These are phyloP conservation scores for Drosophila rellima DNA, from an alignment of 2,888 invertebrate genomes.

Conservation along the genomic window DNA sequence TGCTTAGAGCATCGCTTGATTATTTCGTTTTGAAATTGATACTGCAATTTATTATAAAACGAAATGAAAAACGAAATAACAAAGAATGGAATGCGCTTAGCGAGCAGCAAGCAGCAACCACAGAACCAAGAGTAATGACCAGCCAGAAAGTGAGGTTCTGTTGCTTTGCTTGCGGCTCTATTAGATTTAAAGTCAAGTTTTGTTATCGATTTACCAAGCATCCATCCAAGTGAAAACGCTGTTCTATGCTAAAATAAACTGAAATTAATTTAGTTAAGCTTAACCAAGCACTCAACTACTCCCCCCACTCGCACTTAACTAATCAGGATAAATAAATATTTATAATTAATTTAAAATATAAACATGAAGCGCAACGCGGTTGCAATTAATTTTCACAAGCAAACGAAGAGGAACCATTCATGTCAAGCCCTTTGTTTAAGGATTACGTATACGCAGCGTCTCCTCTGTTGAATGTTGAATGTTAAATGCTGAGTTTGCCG, in stretches of 20 bases:
- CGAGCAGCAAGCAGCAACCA: constrained; percentile 16
- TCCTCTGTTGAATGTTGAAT: constrained; percentile 4
- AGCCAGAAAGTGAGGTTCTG: constrained; percentile 46
- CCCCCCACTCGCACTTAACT: constrained; percentile 45
- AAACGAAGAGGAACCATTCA: neutral
- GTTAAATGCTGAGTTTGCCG: constrained; percentile 18
- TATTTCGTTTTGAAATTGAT: constrained; percentile 78
- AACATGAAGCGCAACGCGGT: constrained; percentile 63
- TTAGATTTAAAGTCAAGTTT: constrained; percentile 65
- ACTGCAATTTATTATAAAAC: constrained; percentile 75
- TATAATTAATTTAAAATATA: constrained; percentile 82
- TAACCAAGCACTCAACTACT: constrained; percentile 17
- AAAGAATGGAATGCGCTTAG: constrained; percentile 53
- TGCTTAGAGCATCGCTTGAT: constrained; percentile 58
- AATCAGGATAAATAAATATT: constrained; percentile 82
- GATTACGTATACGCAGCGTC: constrained; percentile 41
- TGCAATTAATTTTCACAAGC: constrained; percentile 73
- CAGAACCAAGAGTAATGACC: constrained; percentile 60
- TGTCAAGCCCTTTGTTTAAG: constrained; percentile 14
- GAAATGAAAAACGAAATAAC: constrained; percentile 42
- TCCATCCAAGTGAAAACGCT: constrained; percentile 34
- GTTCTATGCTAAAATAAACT: constrained; percentile 74
- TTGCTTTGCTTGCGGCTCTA: constrained; percentile 37
- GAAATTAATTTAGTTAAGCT: constrained; percentile 77
- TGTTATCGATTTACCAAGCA: constrained; percentile 62